phyloP scores from a whole-genome alignment of 2,888 invertebrate species.

The Busseola fusca region DNA sequence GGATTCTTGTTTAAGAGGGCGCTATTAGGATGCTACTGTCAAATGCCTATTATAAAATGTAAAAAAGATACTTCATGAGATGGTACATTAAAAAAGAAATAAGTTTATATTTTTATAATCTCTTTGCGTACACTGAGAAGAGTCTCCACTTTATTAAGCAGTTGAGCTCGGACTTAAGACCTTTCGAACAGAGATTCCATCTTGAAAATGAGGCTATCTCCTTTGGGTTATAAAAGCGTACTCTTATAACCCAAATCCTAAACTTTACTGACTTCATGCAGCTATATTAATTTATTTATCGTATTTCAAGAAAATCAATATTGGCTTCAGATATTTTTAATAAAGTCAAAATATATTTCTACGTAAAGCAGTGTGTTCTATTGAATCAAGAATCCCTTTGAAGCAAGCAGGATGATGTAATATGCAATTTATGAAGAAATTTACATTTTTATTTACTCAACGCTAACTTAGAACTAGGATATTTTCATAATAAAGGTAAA shows the following conservation, averaged over 20 bases:
- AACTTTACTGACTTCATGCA: slow-evolving; percentile 22
- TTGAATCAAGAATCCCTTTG: slow-evolving; percentile 51
- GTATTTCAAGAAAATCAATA: slow-evolving; percentile 31
- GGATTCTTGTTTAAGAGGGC: no score
- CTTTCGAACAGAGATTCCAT: slow-evolving; percentile 11
- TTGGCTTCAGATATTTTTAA: slow-evolving; percentile 28
- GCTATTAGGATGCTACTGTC: background rate
- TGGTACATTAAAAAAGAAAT: background rate
- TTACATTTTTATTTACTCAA: slow-evolving; percentile 49
- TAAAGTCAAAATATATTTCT: slow-evolving; percentile 35
- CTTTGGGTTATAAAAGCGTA: background rate
- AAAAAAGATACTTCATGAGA: background rate
- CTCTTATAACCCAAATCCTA: slow-evolving; percentile 20
- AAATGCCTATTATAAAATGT: background rate
- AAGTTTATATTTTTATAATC: slow-evolving; percentile 5
- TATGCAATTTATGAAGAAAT: slow-evolving; percentile 58
- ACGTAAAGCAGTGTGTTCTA: slow-evolving; percentile 21
- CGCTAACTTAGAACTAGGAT: slow-evolving; percentile 12
- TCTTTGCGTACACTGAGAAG: slow-evolving; percentile 19
- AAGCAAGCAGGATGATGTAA: slow-evolving; percentile 39
- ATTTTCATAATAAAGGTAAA: background rate
- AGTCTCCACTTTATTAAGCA: slow-evolving; percentile 3
- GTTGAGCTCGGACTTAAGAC: background rate
- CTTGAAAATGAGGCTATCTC: slow-evolving; percentile 8
- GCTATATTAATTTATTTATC: slow-evolving; percentile 25